Percentiles rank a stretch among this genome's conserved stretches.
Evolutionary conservation across 2,888 invertebrate species (phyloP).

Genomic region (Brenthis hecate): DNA sequence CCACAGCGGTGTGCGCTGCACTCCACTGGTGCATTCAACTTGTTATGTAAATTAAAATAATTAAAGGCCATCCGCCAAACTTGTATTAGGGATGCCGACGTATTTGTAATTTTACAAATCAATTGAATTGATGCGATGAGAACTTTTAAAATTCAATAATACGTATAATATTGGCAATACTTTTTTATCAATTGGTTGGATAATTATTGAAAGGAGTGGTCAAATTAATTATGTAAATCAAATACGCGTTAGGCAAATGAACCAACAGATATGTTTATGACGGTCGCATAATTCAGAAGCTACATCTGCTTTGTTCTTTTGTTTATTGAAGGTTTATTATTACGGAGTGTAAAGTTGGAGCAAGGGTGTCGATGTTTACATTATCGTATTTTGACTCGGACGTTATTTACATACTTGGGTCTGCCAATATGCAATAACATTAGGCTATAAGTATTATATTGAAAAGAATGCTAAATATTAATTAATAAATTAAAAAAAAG

Average conservation of each 20-base stretch:
- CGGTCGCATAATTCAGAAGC: conserved; percentile 40
- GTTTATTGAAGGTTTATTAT: conserved; percentile 56
- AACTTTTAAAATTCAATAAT: too few relatives aligned
- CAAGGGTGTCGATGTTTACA: conserved; percentile 26
- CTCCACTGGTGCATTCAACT: conserved; percentile 71
- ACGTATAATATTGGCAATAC: too few relatives aligned
- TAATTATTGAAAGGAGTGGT: too few relatives aligned
- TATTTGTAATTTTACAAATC: background rate
- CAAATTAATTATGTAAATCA: too few relatives aligned
- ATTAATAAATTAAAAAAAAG: too few relatives aligned
- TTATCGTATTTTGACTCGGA: conserved; percentile 24
- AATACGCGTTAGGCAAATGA: background rate
- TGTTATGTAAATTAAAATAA: conserved; percentile 38
- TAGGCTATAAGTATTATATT: too few relatives aligned
- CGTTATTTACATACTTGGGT: too few relatives aligned
- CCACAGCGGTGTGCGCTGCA: conserved; percentile 47
- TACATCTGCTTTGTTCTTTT: conserved; percentile 61
- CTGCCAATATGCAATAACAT: too few relatives aligned
- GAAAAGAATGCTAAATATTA: too few relatives aligned
- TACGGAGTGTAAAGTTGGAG: conserved; percentile 30
- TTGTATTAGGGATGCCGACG: background rate
- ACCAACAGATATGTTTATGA: background rate
- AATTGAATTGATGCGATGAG: background rate
- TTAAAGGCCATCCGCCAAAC: conserved; percentile 3
- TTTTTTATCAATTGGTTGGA: too few relatives aligned